A percentile compares a stretch with the other conserved stretches of the same genome.
Conservation (phyloP, 2,113 vertebrate species). For the Cheirogaleus medius region DNA sequence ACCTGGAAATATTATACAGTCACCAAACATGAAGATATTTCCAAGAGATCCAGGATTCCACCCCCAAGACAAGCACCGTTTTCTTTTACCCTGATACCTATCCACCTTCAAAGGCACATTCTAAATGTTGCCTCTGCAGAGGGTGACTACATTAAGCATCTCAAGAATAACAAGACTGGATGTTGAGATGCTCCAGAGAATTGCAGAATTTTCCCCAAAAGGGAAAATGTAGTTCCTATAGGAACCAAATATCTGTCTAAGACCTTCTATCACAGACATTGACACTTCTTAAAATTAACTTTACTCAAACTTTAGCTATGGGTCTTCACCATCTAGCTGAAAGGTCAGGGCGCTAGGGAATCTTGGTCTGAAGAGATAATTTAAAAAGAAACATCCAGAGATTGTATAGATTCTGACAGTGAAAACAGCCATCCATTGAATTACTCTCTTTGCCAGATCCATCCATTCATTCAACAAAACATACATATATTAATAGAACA, state of each 20-base stretch:
- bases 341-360: neutral
- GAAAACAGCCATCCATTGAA: neutral
- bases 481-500: neutral
- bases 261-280: neutral
- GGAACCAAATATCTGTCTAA: neutral
- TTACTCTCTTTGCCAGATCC: neutral
- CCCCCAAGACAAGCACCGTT: neutral
- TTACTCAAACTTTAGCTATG: neutral
- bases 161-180: neutral
- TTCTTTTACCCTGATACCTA: neutral
- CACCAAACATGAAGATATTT: conserved; percentile 9
- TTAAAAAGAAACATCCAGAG: neutral
- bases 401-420: neutral
- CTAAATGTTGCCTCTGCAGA: neutral
- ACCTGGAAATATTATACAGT: conserved; percentile 28
- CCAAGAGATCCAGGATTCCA: neutral
- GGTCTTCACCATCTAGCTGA: neutral
- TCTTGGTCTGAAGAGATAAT: neutral
- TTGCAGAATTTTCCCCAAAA: neutral
- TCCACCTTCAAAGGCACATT: neutral
- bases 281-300: neutral
- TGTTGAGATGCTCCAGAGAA: neutral
- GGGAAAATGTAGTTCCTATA: neutral
- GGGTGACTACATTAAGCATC: neutral
- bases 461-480: neutral